Evolutionary conservation across 2,113 vertebrate genomes (phyloP), one percentile per base, ranked within the genome.

Genomic region (Chaetops frenatus): DNA sequence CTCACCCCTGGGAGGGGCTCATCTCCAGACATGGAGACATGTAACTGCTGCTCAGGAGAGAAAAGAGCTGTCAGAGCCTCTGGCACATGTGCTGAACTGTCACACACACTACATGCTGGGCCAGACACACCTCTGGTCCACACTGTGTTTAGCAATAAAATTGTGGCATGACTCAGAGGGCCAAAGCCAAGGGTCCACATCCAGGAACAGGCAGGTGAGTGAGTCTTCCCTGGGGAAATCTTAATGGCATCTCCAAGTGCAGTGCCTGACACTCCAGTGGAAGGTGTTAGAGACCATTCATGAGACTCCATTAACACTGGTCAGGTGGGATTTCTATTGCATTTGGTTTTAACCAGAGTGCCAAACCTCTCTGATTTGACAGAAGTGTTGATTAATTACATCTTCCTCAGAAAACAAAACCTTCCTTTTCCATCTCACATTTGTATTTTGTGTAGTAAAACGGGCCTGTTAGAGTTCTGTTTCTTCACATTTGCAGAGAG

Each of bases 11-110:
- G 17, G 64, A 86, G 33, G 10, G 35, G 28, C 58, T 56, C 1
- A 2, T 50, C 51, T 50, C 27, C 48, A 65, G 76, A 20, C 12
- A 6, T 0, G 0, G 60, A 94, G n/a, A 27, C 1, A 0, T 25
- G 5, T 14, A 42, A 27, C 40, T 67, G 38, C 80, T 73, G 18
- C 35, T 67, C 18, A n/a, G 44, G 33, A 78, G 21, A 65, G 50
- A 54, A 47, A 53, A 54, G 36, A 5, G 33, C 33, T 86, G 48
- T 44, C 72, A 83, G 38, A 71, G 20, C 60, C 31, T 50, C 24
- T 91, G 51, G 36, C 25, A 20, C 12, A 3, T 18, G 13, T 33
- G 29, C 65, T 80, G 16, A 17, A 22, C 35, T 40, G 40, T 27
- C 29, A 40, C 4, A 23, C 20, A 8, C 18, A 14, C 44, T 45